phyloP scores from a whole-genome alignment of 2,797 vertebrate species.

The Acanthopagrus latus region DNA sequence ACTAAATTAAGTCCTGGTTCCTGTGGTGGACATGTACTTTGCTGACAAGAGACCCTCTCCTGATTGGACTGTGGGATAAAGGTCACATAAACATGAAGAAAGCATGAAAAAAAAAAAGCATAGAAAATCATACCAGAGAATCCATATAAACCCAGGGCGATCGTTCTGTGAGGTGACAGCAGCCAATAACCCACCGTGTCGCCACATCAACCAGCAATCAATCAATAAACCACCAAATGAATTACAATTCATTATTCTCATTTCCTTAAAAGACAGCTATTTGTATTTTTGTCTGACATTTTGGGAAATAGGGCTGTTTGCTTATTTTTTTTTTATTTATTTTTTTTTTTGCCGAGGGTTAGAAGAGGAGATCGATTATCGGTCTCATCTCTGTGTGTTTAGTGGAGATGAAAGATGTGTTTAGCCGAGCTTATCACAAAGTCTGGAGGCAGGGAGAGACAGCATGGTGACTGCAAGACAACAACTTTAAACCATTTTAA shows the following conservation, averaged over 20 bases:
- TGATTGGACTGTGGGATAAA: not conserved
- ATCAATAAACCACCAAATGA: slow-evolving; percentile 47
- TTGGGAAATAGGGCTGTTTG: slow-evolving; percentile 54
- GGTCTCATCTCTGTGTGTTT: slow-evolving; percentile 58
- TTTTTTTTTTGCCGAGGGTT: slow-evolving; percentile 46
- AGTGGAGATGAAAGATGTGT: slow-evolving; percentile 64
- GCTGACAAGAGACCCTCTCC: not conserved
- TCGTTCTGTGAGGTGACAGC: slow-evolving; percentile 3
- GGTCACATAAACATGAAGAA: not conserved
- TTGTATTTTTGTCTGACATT: slow-evolving; percentile 47
- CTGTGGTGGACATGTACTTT: too few relatives aligned
- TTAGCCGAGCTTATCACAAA: slow-evolving; percentile 49
- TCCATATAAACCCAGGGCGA: slow-evolving; percentile 7
- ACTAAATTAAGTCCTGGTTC: too few relatives aligned
- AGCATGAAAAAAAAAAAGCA: not conserved
- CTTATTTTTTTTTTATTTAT: too few relatives aligned
- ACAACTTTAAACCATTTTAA: slow-evolving; percentile 3
- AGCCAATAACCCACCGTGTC: not conserved
- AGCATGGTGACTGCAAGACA: slow-evolving; percentile 14
- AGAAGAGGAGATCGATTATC: slow-evolving; percentile 64
- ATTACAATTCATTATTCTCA: slow-evolving; percentile 60
- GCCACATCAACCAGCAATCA: slow-evolving; percentile 12
- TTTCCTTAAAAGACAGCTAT: slow-evolving; percentile 54
- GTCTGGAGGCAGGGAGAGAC: slow-evolving; percentile 17
- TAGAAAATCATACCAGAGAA: not conserved